Percentiles rank a stretch among this genome's conserved stretches.
Conservation (phyloP, 1,140 invertebrate species). For the Berghia stephanieae region DNA sequence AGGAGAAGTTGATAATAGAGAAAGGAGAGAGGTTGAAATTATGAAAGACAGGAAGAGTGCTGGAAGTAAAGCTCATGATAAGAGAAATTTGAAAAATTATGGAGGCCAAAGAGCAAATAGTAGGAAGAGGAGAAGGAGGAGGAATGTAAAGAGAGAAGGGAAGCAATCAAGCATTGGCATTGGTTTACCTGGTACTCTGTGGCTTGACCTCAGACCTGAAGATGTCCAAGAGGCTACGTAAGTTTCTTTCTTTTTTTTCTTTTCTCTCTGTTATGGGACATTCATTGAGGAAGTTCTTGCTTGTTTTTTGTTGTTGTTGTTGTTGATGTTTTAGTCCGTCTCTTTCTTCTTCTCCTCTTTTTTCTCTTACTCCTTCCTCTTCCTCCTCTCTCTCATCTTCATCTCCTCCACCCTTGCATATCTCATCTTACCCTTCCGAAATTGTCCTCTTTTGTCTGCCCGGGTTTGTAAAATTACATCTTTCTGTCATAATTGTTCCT, state of each 20-base stretch:
- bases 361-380: not conserved
- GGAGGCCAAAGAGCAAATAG: not conserved
- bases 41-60: no score
- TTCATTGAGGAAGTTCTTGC: not conserved
- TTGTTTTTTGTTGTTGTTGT: not conserved
- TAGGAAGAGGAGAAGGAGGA: not conserved
- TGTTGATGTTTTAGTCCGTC: not conserved
- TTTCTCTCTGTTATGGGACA: not conserved
- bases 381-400: no score
- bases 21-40: no score
- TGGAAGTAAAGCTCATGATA: not conserved
- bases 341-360: not conserved
- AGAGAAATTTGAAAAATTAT: not conserved
- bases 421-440: no score
- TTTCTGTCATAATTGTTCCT: no score
- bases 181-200: slow-evolving; percentile 8
- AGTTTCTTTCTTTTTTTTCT: not conserved
- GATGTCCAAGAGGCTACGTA: slow-evolving; percentile 5
- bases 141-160: not conserved
- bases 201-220: not conserved
- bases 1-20: no score
- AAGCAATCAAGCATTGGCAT: not conserved
- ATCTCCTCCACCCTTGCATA: no score
- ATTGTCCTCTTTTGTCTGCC: no score
- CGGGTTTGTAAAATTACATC: no score